phyloP scores from a whole-genome alignment of 1,140 invertebrate species.

The Drosophila nikananu region DNA sequence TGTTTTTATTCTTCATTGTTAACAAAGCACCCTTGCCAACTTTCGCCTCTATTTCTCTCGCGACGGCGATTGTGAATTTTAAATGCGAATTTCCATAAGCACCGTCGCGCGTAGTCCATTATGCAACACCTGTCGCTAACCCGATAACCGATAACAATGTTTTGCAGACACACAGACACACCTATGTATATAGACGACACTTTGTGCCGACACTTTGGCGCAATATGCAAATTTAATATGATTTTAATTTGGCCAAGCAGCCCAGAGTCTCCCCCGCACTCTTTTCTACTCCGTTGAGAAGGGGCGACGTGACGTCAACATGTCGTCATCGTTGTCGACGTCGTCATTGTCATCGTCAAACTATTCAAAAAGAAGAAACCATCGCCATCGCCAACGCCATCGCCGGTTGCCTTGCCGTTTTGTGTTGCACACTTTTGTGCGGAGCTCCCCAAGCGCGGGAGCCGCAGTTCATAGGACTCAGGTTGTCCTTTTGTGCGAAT shows the following conservation, averaged over 20 bases:
- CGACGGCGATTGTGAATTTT: slow-evolving; percentile 24
- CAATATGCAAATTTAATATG: slow-evolving; percentile 82
- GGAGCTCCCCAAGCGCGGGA: slow-evolving; percentile 19
- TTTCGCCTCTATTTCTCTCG: neutral
- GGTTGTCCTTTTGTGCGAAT: slow-evolving; percentile 50
- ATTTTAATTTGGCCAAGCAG: slow-evolving; percentile 75
- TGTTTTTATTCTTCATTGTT: neutral
- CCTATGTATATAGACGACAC: slow-evolving; percentile 18
- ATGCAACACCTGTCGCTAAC: slow-evolving; percentile 55
- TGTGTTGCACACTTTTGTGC: slow-evolving; percentile 62
- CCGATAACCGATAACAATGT: slow-evolving; percentile 50
- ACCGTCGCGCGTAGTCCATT: slow-evolving; percentile 12
- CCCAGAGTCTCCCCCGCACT: slow-evolving; percentile 9
- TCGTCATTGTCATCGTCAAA: slow-evolving; percentile 62
- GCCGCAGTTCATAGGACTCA: slow-evolving; percentile 30
- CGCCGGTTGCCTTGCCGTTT: slow-evolving; percentile 23
- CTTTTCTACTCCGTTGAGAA: neutral
- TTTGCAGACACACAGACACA: slow-evolving; percentile 1
- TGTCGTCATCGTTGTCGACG: slow-evolving; percentile 39
- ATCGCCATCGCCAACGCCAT: slow-evolving; percentile 13
- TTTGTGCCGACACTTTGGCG: slow-evolving; percentile 38
- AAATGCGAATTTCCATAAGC: slow-evolving; percentile 23
- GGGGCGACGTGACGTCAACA: slow-evolving; percentile 32
- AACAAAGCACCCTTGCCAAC: slow-evolving; percentile 1
- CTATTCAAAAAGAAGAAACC: slow-evolving; percentile 57